Percentiles rank a stretch among this genome's conserved stretches.
phyloP scores from a whole-genome alignment of 2,113 vertebrate species.

The Megaceryle maxima region DNA sequence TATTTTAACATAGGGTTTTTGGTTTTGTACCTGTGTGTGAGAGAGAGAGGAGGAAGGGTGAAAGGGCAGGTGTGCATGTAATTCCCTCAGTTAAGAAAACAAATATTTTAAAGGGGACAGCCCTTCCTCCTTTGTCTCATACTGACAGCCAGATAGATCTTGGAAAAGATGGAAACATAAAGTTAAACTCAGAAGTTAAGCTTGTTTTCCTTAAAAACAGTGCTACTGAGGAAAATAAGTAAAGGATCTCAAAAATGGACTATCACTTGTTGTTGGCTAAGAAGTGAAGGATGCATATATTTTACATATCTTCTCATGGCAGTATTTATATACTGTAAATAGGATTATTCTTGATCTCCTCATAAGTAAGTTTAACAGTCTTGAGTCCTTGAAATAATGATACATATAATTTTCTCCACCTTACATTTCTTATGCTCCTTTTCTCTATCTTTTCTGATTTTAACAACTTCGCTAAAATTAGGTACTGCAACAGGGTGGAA shows the following conservation, averaged over 20 bases:
- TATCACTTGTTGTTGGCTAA: not conserved
- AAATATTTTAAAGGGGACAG: not conserved
- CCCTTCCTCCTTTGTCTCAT: not conserved
- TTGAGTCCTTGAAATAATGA: not conserved
- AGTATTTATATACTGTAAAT: too few species aligned
- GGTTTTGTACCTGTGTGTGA: not conserved
- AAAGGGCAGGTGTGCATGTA: not conserved
- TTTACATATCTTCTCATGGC: not conserved
- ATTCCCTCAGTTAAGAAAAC: not conserved
- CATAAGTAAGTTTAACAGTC: not conserved
- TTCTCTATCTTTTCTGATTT: not conserved
- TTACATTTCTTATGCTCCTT: not conserved
- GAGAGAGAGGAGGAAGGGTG: not conserved
- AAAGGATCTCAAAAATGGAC: not conserved
- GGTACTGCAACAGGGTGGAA: fast-evolving
- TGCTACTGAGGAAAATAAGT: not conserved
- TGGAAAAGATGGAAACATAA: not conserved
- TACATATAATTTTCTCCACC: not conserved
- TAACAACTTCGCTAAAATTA: not conserved
- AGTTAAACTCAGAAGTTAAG: not conserved
- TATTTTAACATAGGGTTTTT: not conserved
- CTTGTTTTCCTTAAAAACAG: not conserved
- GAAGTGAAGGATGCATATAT: not conserved
- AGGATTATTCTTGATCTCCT: not conserved
- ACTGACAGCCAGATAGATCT: not conserved